Evolutionary conservation across 2,797 vertebrate genomes (phyloP).

Genomic region (Pangasius macronema): DNA sequence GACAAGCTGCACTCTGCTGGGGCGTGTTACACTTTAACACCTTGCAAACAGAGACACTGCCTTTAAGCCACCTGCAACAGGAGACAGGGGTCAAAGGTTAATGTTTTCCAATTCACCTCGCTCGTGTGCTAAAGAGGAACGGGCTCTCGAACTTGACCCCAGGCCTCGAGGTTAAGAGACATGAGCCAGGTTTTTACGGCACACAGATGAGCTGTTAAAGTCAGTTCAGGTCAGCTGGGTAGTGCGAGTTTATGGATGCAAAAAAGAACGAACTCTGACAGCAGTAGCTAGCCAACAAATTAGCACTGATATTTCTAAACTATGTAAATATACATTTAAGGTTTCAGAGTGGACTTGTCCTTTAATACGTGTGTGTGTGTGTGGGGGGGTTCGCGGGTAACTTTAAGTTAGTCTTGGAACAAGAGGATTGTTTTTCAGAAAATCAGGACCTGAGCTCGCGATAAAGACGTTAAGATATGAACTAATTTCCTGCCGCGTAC

Average conservation of each 20-base stretch:
- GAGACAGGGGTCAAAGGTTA: neutral
- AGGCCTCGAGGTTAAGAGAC: neutral
- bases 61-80: conserved; percentile 17
- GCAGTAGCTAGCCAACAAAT: neutral
- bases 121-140: neutral
- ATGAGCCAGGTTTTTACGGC: neutral
- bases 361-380: too few relatives aligned
- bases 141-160: neutral
- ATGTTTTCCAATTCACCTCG: neutral
- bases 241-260: too few relatives aligned
- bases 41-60: neutral
- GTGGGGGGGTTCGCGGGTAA: too few relatives aligned
- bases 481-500: neutral
- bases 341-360: neutral
- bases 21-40: neutral
- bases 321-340: neutral
- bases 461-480: too few relatives aligned
- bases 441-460: too few relatives aligned
- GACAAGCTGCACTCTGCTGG: neutral
- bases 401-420: too few relatives aligned
- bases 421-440: neutral
- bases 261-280: neutral
- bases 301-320: neutral
- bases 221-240: neutral
- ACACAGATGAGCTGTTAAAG: neutral